Conservation (phyloP, 2,797 vertebrate genomes). For the Columba guinea region DNA sequence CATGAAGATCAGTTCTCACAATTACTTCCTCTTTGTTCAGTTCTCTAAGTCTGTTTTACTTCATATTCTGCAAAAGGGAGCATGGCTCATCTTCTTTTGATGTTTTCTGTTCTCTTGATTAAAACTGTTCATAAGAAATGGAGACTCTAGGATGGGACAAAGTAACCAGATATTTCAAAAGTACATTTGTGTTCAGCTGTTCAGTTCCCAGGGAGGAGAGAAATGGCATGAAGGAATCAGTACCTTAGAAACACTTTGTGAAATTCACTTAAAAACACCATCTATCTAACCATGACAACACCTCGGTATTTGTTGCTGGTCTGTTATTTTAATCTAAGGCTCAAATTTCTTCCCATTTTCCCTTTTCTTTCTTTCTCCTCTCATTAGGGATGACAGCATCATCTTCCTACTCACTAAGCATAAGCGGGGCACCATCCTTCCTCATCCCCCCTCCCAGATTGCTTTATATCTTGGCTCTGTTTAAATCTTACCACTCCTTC, state of each 20-base stretch:
- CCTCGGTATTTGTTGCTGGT: neutral
- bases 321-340: neutral
- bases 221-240: neutral
- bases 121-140: neutral
- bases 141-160: neutral
- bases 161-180: neutral
- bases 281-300: neutral
- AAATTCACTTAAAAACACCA: neutral
- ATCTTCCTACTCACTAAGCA: slow-evolving; percentile 13
- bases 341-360: neutral
- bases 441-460: neutral
- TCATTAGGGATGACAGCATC: neutral
- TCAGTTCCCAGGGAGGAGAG: neutral
- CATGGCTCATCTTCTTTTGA: neutral
- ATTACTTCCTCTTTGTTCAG: neutral
- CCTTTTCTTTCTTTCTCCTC: neutral
- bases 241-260: neutral
- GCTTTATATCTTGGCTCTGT: neutral
- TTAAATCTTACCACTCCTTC: neutral
- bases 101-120: neutral
- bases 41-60: neutral
- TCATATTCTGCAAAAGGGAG: neutral
- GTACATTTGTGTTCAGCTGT: neutral
- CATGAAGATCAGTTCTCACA: neutral
- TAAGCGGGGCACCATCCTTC: neutral